Percentiles rank a stretch among this genome's conserved stretches.
phyloP scores from a whole-genome alignment of 1,140 invertebrate species.

The Episyrphus balteatus region DNA sequence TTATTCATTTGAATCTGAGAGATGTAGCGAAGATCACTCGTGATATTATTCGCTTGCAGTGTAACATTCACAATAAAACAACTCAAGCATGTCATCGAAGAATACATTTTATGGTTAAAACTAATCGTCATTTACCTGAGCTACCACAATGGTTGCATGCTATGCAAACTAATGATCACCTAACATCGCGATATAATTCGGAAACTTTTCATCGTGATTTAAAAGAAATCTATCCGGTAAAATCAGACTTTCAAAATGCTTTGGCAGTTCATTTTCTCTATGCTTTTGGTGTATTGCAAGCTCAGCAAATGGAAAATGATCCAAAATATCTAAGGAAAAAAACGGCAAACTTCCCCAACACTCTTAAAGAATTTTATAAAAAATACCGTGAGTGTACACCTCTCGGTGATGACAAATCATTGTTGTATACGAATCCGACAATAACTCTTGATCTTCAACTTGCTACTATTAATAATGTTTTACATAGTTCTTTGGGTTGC shows the following conservation, averaged over 20 bases:
- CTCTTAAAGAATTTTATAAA: conserved; percentile 15
- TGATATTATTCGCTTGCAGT: conserved; percentile 49
- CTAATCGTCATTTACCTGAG: conserved; percentile 20
- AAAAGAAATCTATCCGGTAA: conserved; percentile 17
- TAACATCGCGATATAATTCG: conserved; percentile 15
- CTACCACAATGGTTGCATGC: conserved; percentile 27
- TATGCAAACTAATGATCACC: conserved; percentile 20
- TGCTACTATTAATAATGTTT: conserved; percentile 40
- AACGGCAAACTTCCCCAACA: conserved; percentile 21
- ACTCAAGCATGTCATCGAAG: conserved; percentile 55
- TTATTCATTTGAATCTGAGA: conserved; percentile 35
- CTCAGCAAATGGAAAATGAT: not conserved
- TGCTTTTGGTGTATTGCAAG: no score
- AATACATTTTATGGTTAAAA: conserved; percentile 35
- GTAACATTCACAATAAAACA: conserved; percentile 54
- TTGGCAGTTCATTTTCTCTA: conserved; percentile 18
- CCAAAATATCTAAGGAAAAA: conserved; percentile 12
- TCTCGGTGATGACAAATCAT: conserved; percentile 17
- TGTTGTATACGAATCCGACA: conserved; percentile 32
- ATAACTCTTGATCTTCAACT: conserved; percentile 41
- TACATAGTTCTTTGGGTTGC: conserved; percentile 52
- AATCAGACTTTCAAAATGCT: conserved; percentile 15
- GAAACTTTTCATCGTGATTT: conserved; percentile 20
- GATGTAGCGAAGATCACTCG: conserved; percentile 32
- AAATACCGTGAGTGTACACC: conserved; percentile 13